Evolutionary conservation across 2,888 invertebrate genomes (phyloP), one percentile per base, ranked within the genome.

Genomic region (Cenopis cana): DNA sequence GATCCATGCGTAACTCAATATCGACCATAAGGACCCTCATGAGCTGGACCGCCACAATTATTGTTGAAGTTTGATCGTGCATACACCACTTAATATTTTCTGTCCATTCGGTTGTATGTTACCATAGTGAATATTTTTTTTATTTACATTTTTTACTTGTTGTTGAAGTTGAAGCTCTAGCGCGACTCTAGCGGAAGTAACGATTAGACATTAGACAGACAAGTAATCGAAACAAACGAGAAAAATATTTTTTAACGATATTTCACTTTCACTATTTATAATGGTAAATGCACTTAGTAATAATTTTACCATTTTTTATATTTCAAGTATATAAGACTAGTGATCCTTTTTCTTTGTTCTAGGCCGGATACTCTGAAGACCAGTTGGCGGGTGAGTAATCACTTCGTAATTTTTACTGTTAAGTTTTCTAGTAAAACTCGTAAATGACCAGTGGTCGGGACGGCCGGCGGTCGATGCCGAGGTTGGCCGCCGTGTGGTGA

Each of bases 351-450:
- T 75, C 75, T 75, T 78, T 77, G 75, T 95, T 95, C 74, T 95
- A 97, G 98, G 97, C 97, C 83, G 96, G 96, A 85, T 98, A 97
- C 91, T 95, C 96, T 56, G 98, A 98, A 94, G 98, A 98, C 94
- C 98, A 98, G 95, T 95, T 98, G 94, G 97, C 97, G 89, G 98
- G 98, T 98, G 94, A 97, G 97, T 96, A 82, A 76, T 75, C 71
- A 81, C 80, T 86, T 83, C 78, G 79, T 80, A 78, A 24, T 56
- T 67, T 18, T n/a, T 38, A 55, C 36, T 17, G 18, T 33, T 59
- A 6, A 8, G 54, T 68, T 41, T 29, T 56, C n/a, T 20, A 46
- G 9, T 49, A 46, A 14, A 59, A 24, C 17, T 24, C 54, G 18
- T 17, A 50, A 66, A 46, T 60, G 29, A 10, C 10, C 29, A 29